Conservation (phyloP, 2,888 invertebrate genomes). For the Cabera pusaria region DNA sequence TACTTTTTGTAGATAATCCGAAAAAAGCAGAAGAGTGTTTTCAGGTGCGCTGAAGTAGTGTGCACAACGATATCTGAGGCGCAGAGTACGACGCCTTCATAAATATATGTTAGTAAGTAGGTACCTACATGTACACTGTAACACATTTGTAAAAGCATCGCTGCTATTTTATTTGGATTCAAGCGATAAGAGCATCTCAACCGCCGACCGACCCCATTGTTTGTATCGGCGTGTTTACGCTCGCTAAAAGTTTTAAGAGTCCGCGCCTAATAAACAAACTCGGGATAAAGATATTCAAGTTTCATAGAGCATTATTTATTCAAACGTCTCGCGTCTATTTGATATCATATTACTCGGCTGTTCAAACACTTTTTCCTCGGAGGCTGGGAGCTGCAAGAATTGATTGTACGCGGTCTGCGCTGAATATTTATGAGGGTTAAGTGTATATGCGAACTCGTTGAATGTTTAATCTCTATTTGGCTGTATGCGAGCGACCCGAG, state of each 20-base stretch:
- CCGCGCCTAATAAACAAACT: conserved; percentile 26
- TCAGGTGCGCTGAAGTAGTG: conserved; percentile 24
- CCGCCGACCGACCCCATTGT: conserved; percentile 36
- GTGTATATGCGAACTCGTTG: conserved; percentile 80
- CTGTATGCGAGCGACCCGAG: conserved; percentile 35
- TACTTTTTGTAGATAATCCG: conserved; percentile 9
- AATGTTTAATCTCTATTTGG: conserved; percentile 80
- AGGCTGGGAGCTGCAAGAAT: conserved; percentile 65
- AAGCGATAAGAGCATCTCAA: conserved; percentile 44
- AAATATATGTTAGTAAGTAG: too few species aligned
- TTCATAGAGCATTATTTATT: conserved; percentile 58
- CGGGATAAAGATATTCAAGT: conserved; percentile 39
- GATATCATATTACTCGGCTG: conserved; percentile 69
- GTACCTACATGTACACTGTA: conserved; percentile 29
- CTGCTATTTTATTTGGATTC: conserved; percentile 39
- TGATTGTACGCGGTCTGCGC: conserved; percentile 74
- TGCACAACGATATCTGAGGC: conserved; percentile 37
- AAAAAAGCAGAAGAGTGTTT: conserved; percentile 6
- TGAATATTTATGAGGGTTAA: conserved; percentile 82
- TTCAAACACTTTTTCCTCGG: conserved; percentile 73
- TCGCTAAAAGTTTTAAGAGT: conserved; percentile 31
- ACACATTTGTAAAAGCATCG: conserved; percentile 33
- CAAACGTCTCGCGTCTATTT: conserved; percentile 61
- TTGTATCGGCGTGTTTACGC: conserved; percentile 41
- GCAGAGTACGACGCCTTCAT: conserved; percentile 31